Base-by-base conservation (phyloP, 2,797 vertebrate genomes). In the Poeciliopsis presidionis region DNA sequence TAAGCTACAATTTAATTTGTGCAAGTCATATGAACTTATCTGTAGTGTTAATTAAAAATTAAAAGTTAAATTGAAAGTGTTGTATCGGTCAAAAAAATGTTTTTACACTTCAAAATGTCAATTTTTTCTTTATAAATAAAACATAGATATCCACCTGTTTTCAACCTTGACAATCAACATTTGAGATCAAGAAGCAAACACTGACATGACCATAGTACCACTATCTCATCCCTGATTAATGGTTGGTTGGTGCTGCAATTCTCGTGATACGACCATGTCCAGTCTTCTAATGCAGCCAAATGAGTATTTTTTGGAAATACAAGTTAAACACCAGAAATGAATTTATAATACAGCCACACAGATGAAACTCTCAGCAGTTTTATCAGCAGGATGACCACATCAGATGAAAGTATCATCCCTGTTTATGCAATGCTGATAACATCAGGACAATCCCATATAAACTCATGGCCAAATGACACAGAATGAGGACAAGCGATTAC, bases 341-440 rank as follows among this genome's bases (percentile, higher is more conserved):
- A 63, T 36, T 16, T 41, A 11, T 41, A 20, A 20, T n/a, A 51
- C 53, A 53, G 13, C 4, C 70, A 16, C 7, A 0, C 71, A 55
- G 69, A 74, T 46, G 73, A 65, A 63, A 7, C 0, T 3, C 16
- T 9, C 5, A 45, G 25, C 0, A 0, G 70, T 51, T 78, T 86
- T 90, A 90, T 90, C 85, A 84, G 81, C 45, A 61, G 86, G 53
- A 72, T 57, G 72, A 72, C 41, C 80, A 76, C 82, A 87, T 89
- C 86, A 81, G 86, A 92, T 84, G 74, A 80, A 33, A 77, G 87
- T 53, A 18, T 55, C 7, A 45, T 85, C 84, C 71, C 80, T 88
- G 84, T 79, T 91, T 87, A 87, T 83, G 73, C 45, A 18, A 80
- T 36, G 33, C n/a, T 6, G 82, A 92, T 89, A 91, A 84, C 78